phyloP scores from a whole-genome alignment of 1,140 invertebrate species.

The Eriosoma lanigerum region DNA sequence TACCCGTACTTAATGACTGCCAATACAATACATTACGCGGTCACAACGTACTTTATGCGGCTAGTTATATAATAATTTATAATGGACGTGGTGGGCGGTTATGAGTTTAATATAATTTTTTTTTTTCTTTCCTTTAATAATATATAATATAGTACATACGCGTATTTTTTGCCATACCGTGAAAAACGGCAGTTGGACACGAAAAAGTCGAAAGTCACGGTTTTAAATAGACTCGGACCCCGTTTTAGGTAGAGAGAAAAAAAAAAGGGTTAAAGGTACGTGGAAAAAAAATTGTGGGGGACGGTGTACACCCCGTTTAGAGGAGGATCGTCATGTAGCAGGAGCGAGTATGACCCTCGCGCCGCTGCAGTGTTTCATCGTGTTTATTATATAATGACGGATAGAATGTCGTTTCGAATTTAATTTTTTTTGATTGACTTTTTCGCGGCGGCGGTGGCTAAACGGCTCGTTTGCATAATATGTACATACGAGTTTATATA shows the following conservation, averaged over 20 bases:
- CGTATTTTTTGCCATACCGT: background rate
- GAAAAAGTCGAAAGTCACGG: constrained; percentile 49
- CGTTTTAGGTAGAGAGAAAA: background rate
- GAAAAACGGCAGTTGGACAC: constrained; percentile 23
- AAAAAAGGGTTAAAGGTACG: constrained; percentile 22
- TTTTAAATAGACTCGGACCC: constrained; percentile 18
- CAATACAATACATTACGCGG: background rate
- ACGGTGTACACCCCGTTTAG: constrained; percentile 28
- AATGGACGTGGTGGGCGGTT: too few relatives aligned
- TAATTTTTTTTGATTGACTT: constrained; percentile 21
- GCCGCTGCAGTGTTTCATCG: background rate
- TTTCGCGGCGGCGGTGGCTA: constrained; percentile 16
- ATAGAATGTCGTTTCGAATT: constrained; percentile 31
- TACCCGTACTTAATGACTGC: background rate
- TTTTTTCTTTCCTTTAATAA: background rate
- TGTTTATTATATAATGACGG: constrained; percentile 40
- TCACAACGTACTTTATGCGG: background rate
- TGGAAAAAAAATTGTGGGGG: background rate
- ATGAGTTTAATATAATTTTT: too few relatives aligned
- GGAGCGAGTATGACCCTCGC: constrained; percentile 18
- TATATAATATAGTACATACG: background rate
- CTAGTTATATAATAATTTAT: too few relatives aligned
- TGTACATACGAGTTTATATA: background rate
- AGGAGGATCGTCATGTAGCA: constrained; percentile 21
- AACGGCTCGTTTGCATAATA: constrained; percentile 42